Conservation (phyloP, 2,113 vertebrate genomes). For the Prunella himalayana region DNA sequence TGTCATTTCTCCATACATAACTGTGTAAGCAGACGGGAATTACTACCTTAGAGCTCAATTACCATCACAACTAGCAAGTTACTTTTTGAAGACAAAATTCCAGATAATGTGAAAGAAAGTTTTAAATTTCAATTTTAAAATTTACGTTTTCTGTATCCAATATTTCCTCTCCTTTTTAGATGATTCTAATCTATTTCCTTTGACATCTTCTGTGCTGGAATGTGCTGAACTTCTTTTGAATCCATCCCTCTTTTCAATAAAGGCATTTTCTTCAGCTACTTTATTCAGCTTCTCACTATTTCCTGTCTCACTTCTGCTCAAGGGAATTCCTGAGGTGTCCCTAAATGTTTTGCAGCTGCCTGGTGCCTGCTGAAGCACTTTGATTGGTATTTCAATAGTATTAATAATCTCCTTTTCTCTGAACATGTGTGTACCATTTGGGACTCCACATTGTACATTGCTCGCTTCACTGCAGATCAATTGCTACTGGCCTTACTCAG, state of each 20-base stretch:
- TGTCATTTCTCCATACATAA: not conserved
- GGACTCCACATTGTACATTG: not conserved
- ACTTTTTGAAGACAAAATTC: not conserved
- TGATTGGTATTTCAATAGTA: conserved; percentile 28
- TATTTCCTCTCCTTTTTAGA: not conserved
- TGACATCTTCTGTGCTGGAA: not conserved
- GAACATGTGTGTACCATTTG: conserved; percentile 44
- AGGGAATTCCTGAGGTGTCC: conserved; percentile 55
- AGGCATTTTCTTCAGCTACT: conserved; percentile 35
- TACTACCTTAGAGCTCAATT: not conserved
- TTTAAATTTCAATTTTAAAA: not conserved
- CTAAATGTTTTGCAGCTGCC: conserved; percentile 51
- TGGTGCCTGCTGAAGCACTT: conserved; percentile 14
- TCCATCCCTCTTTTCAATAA: not conserved
- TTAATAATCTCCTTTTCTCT: conserved; percentile 16
- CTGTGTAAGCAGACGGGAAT: not conserved
- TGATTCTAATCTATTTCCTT: not conserved
- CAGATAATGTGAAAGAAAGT: not conserved
- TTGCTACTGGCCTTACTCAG: conserved; percentile 36
- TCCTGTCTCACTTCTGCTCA: conserved; percentile 41
- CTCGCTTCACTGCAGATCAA: not conserved
- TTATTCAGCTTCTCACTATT: conserved; percentile 29
- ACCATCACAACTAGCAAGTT: not conserved
- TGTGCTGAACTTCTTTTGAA: not conserved
- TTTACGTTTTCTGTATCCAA: not conserved